phyloP scores from a whole-genome alignment of 2,113 vertebrate genomes.

The Eublepharis macularius region DNA sequence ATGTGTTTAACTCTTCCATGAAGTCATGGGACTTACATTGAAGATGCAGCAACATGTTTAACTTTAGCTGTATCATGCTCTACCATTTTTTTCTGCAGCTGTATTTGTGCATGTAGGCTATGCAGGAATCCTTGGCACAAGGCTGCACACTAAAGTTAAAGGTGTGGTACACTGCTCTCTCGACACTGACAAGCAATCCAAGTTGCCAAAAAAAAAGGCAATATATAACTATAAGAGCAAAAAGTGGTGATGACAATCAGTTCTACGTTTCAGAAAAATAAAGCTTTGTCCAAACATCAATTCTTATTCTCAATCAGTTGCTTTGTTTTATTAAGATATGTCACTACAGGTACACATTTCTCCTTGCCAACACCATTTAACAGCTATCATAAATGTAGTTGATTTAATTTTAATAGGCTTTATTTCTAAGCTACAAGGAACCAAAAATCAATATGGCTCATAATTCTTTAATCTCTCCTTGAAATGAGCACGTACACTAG shows the following conservation, averaged over 20 bases:
- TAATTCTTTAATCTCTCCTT: slow-evolving; percentile 11
- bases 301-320: slow-evolving; percentile 20
- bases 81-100: background rate
- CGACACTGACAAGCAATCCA: no score
- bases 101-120: background rate
- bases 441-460: background rate
- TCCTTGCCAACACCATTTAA: background rate
- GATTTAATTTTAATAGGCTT: slow-evolving; percentile 6
- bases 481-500: background rate
- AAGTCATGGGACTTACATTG: background rate
- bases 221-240: background rate
- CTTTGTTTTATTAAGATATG: background rate
- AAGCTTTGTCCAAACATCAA: background rate
- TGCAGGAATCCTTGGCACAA: background rate
- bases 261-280: background rate
- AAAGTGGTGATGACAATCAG: background rate
- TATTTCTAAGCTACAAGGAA: slow-evolving; percentile 16
- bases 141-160: background rate
- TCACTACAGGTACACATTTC: slow-evolving; percentile 14
- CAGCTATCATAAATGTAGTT: background rate
- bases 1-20: background rate
- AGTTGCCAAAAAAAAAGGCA: background rate
- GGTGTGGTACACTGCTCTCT: background rate
- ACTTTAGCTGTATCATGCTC: background rate
- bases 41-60: background rate